phyloP scores from a whole-genome alignment of 2,113 vertebrate genomes.

The Sinosuthora webbiana region DNA sequence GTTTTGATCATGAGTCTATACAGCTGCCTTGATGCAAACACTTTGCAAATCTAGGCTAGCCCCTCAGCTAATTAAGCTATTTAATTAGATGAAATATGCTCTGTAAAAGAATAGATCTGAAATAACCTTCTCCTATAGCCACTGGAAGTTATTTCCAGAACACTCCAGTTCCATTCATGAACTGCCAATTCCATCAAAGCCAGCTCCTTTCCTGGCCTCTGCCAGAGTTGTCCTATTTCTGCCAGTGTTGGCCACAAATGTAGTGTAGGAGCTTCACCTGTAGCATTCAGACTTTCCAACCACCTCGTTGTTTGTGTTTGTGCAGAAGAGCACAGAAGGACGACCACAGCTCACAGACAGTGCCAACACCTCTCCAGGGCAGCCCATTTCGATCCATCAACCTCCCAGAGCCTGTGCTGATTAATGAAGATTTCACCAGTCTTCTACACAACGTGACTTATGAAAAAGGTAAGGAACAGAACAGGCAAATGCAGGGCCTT shows the following conservation, averaged over 20 bases:
- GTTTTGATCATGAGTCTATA: neutral
- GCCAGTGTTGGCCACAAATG: neutral
- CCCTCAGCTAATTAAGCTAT: constrained; percentile 28
- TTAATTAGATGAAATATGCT: constrained; percentile 30
- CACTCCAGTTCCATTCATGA: neutral
- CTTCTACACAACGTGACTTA: constrained; percentile 76
- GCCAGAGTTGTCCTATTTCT: constrained; percentile 1
- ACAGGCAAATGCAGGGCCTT: neutral
- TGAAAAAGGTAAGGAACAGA: constrained; percentile 75
- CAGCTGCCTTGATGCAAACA: neutral
- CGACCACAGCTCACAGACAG: constrained; percentile 72
- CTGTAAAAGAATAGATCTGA: neutral
- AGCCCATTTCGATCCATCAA: constrained; percentile 79
- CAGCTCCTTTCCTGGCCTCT: neutral
- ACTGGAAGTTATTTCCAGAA: neutral
- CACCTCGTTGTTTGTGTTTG: neutral
- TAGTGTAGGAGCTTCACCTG: neutral
- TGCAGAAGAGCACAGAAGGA: constrained; percentile 80
- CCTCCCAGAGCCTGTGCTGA: constrained; percentile 75
- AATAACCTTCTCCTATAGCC: neutral
- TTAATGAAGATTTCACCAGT: constrained; percentile 77
- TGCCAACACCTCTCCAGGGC: constrained; percentile 73
- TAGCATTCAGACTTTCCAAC: neutral
- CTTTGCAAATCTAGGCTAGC: constrained; percentile 13
- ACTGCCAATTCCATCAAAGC: neutral